These are phyloP conservation scores for Cerastis leucographa DNA, from an alignment of 2,888 invertebrate species.

Conservation along the genomic window DNA sequence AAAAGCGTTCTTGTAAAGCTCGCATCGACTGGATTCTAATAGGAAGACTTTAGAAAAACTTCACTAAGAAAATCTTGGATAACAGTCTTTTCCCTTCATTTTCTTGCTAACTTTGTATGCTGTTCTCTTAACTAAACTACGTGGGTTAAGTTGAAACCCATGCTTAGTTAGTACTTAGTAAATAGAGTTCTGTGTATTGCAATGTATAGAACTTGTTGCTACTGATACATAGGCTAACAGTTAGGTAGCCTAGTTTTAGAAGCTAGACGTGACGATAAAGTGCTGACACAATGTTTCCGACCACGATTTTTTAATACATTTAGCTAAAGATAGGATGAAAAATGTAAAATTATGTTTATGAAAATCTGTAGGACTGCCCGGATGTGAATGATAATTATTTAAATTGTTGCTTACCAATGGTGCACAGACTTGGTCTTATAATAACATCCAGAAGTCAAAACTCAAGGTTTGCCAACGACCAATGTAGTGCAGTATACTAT, in stretches of 20 bases:
- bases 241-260: slow-evolving; percentile 37
- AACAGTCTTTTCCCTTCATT: not conserved
- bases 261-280: slow-evolving; percentile 45
- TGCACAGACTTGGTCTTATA: not conserved
- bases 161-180: slow-evolving; percentile 25
- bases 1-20: not conserved
- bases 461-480: not conserved
- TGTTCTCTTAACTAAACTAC: not conserved
- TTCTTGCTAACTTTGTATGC: slow-evolving; percentile 5
- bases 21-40: not conserved
- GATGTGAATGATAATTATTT: not conserved
- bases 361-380: too few species aligned
- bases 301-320: slow-evolving; percentile 4
- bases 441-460: not conserved
- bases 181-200: slow-evolving; percentile 15
- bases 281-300: slow-evolving; percentile 21
- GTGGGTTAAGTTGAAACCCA: slow-evolving; percentile 11
- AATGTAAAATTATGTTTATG: not conserved
- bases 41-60: not conserved
- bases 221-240: slow-evolving; percentile 13
- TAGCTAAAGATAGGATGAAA: too few species aligned
- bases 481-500: not conserved
- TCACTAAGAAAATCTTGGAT: not conserved
- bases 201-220: slow-evolving; percentile 20
- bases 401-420: too few species aligned